Conservation (phyloP, 2,797 vertebrate species). For the Scomberomorus guttatus region DNA sequence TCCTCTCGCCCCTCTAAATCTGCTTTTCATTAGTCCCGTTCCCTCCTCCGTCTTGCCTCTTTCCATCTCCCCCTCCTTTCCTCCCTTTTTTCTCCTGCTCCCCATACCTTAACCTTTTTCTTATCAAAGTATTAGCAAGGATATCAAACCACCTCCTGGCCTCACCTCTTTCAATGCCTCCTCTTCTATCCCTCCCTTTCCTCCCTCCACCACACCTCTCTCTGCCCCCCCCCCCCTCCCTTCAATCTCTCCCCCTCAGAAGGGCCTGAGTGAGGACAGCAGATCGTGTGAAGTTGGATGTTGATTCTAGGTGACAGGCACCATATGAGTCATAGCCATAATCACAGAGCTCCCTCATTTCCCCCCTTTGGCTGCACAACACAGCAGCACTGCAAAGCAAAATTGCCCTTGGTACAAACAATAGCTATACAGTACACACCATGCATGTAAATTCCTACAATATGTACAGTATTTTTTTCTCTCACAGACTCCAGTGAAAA, state of each 20-base stretch:
- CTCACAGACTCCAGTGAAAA: background rate
- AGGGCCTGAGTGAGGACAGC: slow-evolving; percentile 56
- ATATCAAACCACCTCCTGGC: slow-evolving; percentile 40
- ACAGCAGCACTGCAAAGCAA: slow-evolving; percentile 47
- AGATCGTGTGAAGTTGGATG: slow-evolving; percentile 76
- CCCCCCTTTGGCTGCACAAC: slow-evolving; percentile 42
- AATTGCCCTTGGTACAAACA: slow-evolving; percentile 44
- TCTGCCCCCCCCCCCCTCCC: background rate
- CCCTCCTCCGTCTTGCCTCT: background rate
- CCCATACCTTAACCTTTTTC: slow-evolving; percentile 12
- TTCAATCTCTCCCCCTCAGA: slow-evolving; percentile 41
- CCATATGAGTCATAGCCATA: slow-evolving; percentile 82
- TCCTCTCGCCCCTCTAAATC: slow-evolving; percentile 3
- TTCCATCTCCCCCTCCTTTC: background rate
- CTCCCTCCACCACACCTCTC: background rate
- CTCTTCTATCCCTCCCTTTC: background rate
- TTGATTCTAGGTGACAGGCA: slow-evolving; percentile 82
- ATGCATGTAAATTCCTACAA: slow-evolving; percentile 14
- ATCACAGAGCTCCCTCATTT: slow-evolving; percentile 72
- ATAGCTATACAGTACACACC: slow-evolving; percentile 12
- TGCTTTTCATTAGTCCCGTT: slow-evolving; percentile 3
- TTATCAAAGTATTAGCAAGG: slow-evolving; percentile 36
- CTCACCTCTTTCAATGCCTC: slow-evolving; percentile 18
- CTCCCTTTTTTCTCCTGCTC: background rate
- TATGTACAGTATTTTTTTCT: background rate